Conservation (phyloP, 92 coral and sea anemone genomes). For the Epizoanthus rinbou region DNA sequence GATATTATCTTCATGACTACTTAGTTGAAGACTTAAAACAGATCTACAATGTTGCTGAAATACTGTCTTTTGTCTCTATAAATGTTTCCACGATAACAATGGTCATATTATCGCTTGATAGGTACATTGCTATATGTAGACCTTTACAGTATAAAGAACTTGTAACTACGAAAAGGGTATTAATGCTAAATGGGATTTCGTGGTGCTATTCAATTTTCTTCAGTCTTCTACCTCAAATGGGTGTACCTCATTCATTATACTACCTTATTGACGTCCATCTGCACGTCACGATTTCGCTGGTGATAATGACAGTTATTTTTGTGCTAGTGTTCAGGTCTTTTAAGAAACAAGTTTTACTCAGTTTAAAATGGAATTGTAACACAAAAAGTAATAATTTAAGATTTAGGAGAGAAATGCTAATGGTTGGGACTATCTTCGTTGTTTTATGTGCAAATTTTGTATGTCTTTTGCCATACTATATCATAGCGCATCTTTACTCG, state of each 20-base stretch:
- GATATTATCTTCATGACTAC: slow-evolving; percentile 37
- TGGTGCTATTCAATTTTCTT: slow-evolving; percentile 53
- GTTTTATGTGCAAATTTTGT: slow-evolving; percentile 34
- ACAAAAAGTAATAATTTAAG: neutral
- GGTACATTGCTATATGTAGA: slow-evolving; percentile 48
- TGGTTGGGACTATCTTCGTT: slow-evolving; percentile 45
- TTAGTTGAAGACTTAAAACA: slow-evolving; percentile 19
- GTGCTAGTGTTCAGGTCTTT: slow-evolving; percentile 33
- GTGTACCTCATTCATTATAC: slow-evolving; percentile 28
- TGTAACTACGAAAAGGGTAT: slow-evolving; percentile 22
- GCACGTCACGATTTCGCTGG: slow-evolving; percentile 49
- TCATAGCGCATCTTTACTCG: slow-evolving; percentile 39
- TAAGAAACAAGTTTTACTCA: neutral
- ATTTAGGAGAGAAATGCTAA: slow-evolving; percentile 35
- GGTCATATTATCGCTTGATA: slow-evolving; percentile 50
- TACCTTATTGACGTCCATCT: slow-evolving; percentile 49
- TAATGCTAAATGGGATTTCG: slow-evolving; percentile 5
- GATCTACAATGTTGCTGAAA: slow-evolving; percentile 27
- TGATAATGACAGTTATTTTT: slow-evolving; percentile 33
- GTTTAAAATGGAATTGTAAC: neutral
- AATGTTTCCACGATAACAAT: slow-evolving; percentile 48
- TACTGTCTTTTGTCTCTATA: slow-evolving; percentile 44
- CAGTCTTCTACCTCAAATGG: slow-evolving; percentile 45
- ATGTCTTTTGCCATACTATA: slow-evolving; percentile 52
- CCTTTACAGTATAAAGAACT: slow-evolving; percentile 44